These are phyloP conservation scores for Elgonia sp. DNA, from an alignment of 2,888 invertebrate genomes.

Conservation along the genomic window DNA sequence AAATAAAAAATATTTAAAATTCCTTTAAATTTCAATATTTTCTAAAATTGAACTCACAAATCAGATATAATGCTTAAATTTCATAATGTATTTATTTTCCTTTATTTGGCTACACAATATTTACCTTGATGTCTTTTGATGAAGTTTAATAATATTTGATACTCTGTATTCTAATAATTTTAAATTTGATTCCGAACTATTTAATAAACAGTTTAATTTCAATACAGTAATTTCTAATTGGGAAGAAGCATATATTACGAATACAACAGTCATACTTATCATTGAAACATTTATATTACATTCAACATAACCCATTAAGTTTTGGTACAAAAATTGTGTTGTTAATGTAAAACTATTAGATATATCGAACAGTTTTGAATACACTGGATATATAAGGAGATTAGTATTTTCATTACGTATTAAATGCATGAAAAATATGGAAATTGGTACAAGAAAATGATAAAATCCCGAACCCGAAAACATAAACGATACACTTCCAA, in stretches of 20 bases:
- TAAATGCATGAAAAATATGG: not conserved
- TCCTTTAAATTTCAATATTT: too few relatives aligned
- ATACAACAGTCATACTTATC: constrained; percentile 33
- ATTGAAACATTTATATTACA: constrained; percentile 37
- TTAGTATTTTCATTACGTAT: not conserved
- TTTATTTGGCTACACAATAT: not conserved
- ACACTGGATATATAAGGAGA: constrained; percentile 48
- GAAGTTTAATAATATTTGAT: not conserved
- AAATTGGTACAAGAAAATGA: constrained; percentile 42
- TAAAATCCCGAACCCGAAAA: constrained; percentile 46
- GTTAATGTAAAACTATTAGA: constrained; percentile 11
- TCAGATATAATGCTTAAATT: too few relatives aligned
- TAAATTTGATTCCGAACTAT: not conserved
- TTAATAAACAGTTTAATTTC: constrained; percentile 16
- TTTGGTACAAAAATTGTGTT: constrained; percentile 31
- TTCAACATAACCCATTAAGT: constrained; percentile 13
- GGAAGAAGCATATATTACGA: constrained; percentile 51
- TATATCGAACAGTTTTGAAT: constrained; percentile 23
- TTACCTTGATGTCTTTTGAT: constrained; percentile 43
- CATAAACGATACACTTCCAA: constrained; percentile 39
- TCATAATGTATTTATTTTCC: too few relatives aligned
- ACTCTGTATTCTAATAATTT: not conserved
- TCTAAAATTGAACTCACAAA: too few relatives aligned
- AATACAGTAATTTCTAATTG: constrained; percentile 36
- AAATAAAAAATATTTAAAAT: too few relatives aligned